These are phyloP conservation scores for Poeciliopsis infans DNA, from an alignment of 2,797 vertebrate species.

Conservation along the genomic window DNA sequence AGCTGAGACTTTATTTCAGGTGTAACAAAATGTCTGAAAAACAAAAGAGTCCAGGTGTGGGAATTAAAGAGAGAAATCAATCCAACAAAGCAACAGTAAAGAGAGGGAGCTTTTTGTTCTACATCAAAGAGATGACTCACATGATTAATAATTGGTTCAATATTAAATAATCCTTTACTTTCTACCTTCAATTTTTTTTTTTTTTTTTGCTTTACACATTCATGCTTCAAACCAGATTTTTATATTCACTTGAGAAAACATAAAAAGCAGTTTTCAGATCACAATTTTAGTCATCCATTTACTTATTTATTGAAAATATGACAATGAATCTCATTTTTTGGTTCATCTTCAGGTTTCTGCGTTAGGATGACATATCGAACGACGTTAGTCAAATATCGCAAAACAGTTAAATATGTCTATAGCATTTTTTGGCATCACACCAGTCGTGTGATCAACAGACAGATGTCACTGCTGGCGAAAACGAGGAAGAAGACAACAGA, in stretches of 20 bases:
- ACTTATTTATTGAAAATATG: background rate
- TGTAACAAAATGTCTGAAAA: background rate
- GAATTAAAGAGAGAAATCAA: background rate
- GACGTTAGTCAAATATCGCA: no score
- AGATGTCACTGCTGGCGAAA: no score
- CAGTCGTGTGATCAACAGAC: no score
- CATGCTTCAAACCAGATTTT: background rate
- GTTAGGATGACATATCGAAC: no score
- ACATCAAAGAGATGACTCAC: background rate
- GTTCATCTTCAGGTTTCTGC: background rate
- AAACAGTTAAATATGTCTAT: no score
- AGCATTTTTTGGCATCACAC: no score
- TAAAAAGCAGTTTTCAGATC: background rate
- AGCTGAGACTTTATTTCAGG: background rate
- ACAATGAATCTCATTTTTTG: background rate
- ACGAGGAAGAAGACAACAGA: no score
- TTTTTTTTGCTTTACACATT: background rate
- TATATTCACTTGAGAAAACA: background rate
- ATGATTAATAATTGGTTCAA: background rate
- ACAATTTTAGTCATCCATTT: background rate
- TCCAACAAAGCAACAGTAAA: background rate
- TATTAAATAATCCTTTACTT: background rate
- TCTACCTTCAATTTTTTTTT: no score
- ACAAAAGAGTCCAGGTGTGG: background rate
- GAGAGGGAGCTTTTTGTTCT: background rate